Percentiles rank a stretch among this genome's conserved stretches.
These are phyloP conservation scores for Thinocorus orbignyianus DNA, from an alignment of 2,113 vertebrate genomes.

Conservation along the genomic window DNA sequence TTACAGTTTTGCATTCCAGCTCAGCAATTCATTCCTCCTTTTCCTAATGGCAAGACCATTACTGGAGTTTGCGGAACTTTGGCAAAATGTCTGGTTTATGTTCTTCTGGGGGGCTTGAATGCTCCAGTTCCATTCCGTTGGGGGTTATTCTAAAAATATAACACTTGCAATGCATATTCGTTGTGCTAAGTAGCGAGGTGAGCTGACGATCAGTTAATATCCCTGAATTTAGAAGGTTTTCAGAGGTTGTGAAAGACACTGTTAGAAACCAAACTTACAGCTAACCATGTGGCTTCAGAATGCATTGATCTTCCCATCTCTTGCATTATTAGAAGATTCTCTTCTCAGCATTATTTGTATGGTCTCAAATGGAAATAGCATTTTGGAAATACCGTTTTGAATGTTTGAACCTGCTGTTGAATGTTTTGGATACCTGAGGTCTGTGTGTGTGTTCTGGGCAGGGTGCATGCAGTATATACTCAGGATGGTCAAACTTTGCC, in stretches of 20 bases:
- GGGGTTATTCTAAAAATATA: background rate
- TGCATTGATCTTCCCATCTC: background rate
- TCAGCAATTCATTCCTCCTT: background rate
- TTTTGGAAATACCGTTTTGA: background rate
- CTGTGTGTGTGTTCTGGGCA: background rate
- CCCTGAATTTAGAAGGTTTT: background rate
- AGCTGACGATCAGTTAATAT: background rate
- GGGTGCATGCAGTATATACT: background rate
- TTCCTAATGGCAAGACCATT: background rate
- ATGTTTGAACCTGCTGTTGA: fast-evolving
- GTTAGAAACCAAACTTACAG: background rate
- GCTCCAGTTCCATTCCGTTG: background rate
- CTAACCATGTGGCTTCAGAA: background rate
- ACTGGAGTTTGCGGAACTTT: background rate
- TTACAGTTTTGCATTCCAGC: constrained; percentile 39
- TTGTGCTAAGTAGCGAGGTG: background rate
- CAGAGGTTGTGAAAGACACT: background rate
- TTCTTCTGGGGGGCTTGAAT: background rate
- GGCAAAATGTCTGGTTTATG: background rate
- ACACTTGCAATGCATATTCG: background rate
- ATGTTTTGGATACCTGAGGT: background rate
- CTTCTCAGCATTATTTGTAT: background rate
- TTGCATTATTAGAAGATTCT: background rate
- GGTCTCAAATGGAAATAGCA: background rate
- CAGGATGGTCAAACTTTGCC: background rate